These are phyloP conservation scores for Seira ritae DNA, from an alignment of 2,888 invertebrate species.

Conservation along the genomic window DNA sequence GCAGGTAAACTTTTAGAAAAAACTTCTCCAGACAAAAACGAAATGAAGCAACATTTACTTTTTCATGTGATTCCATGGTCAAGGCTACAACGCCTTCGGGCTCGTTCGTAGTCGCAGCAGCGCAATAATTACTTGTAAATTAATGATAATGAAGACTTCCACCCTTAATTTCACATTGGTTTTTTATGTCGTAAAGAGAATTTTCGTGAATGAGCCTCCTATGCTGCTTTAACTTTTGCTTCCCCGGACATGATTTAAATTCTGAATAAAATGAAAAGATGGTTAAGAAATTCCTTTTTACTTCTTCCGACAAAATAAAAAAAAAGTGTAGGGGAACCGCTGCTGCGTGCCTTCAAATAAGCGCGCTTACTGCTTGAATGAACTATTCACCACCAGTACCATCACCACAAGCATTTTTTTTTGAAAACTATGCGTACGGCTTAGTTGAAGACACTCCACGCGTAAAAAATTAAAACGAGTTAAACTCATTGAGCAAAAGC, in stretches of 20 bases:
- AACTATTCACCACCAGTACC: no score
- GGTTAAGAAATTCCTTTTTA: neutral
- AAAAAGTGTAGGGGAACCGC: no score
- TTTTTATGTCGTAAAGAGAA: neutral
- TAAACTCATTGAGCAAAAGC: neutral
- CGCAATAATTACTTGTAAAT: neutral
- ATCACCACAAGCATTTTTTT: neutral
- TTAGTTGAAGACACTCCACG: neutral
- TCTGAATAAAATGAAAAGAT: conserved; percentile 34
- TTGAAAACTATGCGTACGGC: neutral
- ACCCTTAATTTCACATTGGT: neutral
- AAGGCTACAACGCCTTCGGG: neutral
- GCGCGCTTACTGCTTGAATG: no score
- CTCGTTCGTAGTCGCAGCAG: no score
- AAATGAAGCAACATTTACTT: neutral
- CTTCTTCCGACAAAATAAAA: neutral
- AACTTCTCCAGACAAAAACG: neutral
- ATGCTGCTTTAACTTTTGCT: neutral
- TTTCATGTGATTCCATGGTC: neutral
- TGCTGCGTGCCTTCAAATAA: no score
- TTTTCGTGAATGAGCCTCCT: neutral
- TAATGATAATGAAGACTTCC: neutral
- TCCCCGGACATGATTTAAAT: conserved; percentile 43
- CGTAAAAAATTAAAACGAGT: neutral
- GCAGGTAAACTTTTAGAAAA: neutral